Base-by-base conservation (phyloP, 64 coral and sea anemone species). In the Astreopora myriophthalma region DNA sequence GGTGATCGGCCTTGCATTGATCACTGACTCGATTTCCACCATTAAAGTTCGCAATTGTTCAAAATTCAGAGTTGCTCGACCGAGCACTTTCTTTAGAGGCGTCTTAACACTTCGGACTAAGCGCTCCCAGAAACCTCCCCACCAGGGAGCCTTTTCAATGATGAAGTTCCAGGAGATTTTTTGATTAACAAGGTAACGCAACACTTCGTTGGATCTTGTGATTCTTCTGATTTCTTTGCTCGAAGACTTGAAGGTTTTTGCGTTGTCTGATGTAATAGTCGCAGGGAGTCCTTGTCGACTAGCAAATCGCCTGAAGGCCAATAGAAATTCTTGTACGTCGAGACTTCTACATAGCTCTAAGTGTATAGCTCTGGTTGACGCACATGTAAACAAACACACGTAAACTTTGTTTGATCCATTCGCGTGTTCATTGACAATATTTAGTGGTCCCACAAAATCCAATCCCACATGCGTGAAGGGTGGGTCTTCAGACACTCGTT, bases 401-500 rank as follows among this genome's bases (percentile, higher is more conserved):
- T 63, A 76, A 12, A 76, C 71, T 25, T 89, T 89, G 13, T 34
- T 46, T 7, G 44, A 51, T 22, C 32, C 71, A 14, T 89, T 32
- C 35, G 0, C 32, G 52, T 12, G 0, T 73, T 30, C 11, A 42
- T 31, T n/a, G 34, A 19, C 67, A 34, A 90, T 26, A 13, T 31
- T 80, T 29, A 90, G 33, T 0, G 88, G 88, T 28, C 76, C 76
- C 0, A 44, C 78, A 36, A 91, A 91, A 39, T 91, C 89, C 19
- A 84, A 34, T 20, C 76, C 89, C 3, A 84, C 44, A 27, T 91
- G 63, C 8, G 89, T 82, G 28, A 91, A 91, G 22, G 89, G 89
- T 0, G 89, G 78, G 57, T 91, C 89, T 32, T 91, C 89, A 1
- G 89, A 83, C 1, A 91, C 89, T 84, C 89, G 67, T 36, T 91